Evolutionary conservation across 2,797 vertebrate genomes (phyloP).

Genomic region (Peromyscus eremicus): DNA sequence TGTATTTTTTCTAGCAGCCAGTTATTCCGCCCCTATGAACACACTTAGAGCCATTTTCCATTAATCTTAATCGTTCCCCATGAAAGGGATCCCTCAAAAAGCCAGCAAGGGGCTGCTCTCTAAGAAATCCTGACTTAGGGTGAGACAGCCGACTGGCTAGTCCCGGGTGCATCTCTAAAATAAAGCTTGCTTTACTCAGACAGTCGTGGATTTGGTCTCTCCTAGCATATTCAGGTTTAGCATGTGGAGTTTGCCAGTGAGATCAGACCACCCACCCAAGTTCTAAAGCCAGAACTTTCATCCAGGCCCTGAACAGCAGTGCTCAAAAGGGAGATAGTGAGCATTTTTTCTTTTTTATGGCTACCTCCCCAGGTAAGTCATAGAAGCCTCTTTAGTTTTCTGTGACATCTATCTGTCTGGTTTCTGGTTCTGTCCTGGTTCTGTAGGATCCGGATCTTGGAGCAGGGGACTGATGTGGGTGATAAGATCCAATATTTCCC

Average conservation of each 20-base stretch:
- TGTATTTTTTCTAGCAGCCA: background rate
- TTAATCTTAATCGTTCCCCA: background rate
- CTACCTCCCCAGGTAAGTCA: background rate
- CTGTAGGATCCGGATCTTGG: background rate
- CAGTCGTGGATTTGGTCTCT: background rate
- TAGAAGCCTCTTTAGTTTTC: background rate
- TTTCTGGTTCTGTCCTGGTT: background rate
- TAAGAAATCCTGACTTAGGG: background rate
- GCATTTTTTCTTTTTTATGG: background rate
- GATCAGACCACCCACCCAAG: background rate
- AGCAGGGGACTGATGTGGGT: background rate
- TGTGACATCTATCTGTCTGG: background rate
- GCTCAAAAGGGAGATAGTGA: background rate
- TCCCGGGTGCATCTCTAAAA: background rate
- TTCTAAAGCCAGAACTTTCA: background rate
- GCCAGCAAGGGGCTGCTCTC: background rate
- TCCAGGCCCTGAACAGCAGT: background rate
- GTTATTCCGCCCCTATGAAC: background rate
- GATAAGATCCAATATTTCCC: background rate
- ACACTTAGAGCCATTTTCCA: background rate
- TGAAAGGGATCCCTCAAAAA: background rate
- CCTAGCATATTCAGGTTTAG: background rate
- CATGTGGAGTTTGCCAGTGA: background rate
- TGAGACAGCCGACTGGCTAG: background rate
- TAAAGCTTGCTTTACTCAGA: background rate